Evolutionary conservation across 2,888 invertebrate genomes (phyloP).

Genomic region (Apamea epomidion): DNA sequence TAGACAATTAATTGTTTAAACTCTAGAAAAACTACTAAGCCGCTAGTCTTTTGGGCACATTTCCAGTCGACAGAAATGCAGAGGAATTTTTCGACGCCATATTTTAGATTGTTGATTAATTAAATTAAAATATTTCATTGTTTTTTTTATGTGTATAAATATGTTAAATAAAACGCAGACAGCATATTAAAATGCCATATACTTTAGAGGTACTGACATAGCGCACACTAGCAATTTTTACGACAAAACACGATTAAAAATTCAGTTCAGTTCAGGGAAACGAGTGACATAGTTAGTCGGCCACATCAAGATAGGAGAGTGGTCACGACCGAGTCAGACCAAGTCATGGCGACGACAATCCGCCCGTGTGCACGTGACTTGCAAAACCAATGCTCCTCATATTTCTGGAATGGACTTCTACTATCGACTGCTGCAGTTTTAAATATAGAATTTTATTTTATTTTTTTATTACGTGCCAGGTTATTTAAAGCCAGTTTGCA

Average conservation of each 20-base stretch:
- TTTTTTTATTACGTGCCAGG: slow-evolving; percentile 8
- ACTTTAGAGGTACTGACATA: neutral
- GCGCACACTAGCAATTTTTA: neutral
- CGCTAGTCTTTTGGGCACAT: neutral
- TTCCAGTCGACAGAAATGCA: neutral
- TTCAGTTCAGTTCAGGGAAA: slow-evolving; percentile 45
- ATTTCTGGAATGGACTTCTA: slow-evolving; percentile 34
- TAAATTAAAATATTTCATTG: neutral
- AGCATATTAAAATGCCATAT: neutral
- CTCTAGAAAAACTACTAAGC: neutral
- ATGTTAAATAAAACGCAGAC: neutral
- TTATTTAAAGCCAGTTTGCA: slow-evolving; percentile 23
- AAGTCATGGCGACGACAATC: slow-evolving; percentile 70
- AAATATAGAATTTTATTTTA: slow-evolving; percentile 15
- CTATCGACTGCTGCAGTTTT: slow-evolving; percentile 16
- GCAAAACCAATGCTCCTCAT: slow-evolving; percentile 53
- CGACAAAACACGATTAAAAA: slow-evolving; percentile 20
- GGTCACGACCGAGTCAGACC: slow-evolving; percentile 72
- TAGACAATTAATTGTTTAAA: neutral
- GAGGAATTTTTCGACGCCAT: neutral
- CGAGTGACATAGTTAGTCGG: slow-evolving; percentile 25
- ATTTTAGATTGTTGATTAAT: neutral
- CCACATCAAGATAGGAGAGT: slow-evolving; percentile 67
- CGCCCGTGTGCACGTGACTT: slow-evolving; percentile 64
- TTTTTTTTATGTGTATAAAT: neutral